Base-by-base conservation (phyloP, 2,113 vertebrate species). In the Mastomys coucha region DNA sequence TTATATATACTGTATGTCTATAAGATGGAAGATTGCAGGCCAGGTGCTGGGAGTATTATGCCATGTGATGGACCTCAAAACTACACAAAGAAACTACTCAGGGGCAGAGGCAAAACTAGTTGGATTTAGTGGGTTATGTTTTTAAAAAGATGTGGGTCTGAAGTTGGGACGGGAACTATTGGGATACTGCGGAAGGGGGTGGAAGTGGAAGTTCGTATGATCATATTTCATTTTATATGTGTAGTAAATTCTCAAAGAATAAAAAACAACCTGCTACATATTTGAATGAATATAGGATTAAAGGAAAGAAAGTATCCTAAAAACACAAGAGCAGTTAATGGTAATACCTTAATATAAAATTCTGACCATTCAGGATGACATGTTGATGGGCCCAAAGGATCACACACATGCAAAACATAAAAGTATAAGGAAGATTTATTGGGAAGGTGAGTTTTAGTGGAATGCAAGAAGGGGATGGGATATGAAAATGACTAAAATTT, bases 201-300 rank as follows among this genome's bases (percentile, higher is more conserved):
- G 16, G 17, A 49, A 49, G 49, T 8, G 63, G 19, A 28, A 36
- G 63, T 22, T 86, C 28, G 36, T 24, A 49, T 36, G 10, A 69
- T 51, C 42, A 45, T 49, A 67, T 22, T 86, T 69, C 11, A 51
- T 51, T 49, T 49, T 36, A 69, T 36, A 22, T 31, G 14, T 36
- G 9, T 14, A 51, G 67, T 49, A 69, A 33, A 67, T 67, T 24
- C 31, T 65, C 58, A 85, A 10, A 85, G 60, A 85, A 65, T 65
- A 85, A 33, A 80, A 33, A 84, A 92, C n/a, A 77, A 89, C 31
- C 22, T 90, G 36, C n/a, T 95, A 80, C 5, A 2, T 63, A 96
- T 45, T 1, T 92, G 42, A 81, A 63, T 92, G 42, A 81, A 63
- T 63, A 13, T 51, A 87, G n/a, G 45, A 36, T 19, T 20, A 20